Evolutionary conservation across 2,888 invertebrate genomes (phyloP), one percentile per base, ranked within the genome.

Genomic region (Villa cingulata): DNA sequence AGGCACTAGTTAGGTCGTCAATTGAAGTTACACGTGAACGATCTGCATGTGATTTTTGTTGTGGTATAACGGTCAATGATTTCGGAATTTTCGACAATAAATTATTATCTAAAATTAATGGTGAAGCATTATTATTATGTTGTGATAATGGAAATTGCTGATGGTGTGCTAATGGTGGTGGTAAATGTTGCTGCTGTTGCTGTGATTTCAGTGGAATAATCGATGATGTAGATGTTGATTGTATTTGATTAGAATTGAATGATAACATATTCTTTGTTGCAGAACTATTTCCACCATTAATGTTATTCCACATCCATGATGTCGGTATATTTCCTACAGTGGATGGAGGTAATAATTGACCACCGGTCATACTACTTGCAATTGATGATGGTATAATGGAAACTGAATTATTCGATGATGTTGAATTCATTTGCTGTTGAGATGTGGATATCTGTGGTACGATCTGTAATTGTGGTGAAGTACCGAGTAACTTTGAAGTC

Each of bases 1-100:
- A 47, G 47, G 47, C 47, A 47, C 47, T 47, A 47, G 42, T 47
- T 47, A 43, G 29, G n/a, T 47, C 47, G 4, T 39, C 47, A 19
- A 20, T 32, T 18, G 47, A 43, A 4, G 10, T 32, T 7, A 29
- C 34, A 27, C 43, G 38, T 4, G 43, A 20, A 14, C 7, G n/a
- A 16, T 16, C 27, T 12, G 18, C 37, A 12, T 47, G 42, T 12
- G 37, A 23, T 47, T 62, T 65, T 42, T 66, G 65, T 50, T 86
- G 85, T 14, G 85, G 83, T 59, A 86, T 86, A 46, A 87, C 85
- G 1, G 86, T 86, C 55, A 87, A 64, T 2, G 84, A 83, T 64
- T 82, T 85, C 27, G 87, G 87, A 62, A 86, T 84, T 67, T 83
- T 84, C 43, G 86, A 84, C 72, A 86, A 70, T 46, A 78, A 69